Evolutionary conservation across 2,888 invertebrate genomes (phyloP).

Genomic region (Xestia ashworthii): DNA sequence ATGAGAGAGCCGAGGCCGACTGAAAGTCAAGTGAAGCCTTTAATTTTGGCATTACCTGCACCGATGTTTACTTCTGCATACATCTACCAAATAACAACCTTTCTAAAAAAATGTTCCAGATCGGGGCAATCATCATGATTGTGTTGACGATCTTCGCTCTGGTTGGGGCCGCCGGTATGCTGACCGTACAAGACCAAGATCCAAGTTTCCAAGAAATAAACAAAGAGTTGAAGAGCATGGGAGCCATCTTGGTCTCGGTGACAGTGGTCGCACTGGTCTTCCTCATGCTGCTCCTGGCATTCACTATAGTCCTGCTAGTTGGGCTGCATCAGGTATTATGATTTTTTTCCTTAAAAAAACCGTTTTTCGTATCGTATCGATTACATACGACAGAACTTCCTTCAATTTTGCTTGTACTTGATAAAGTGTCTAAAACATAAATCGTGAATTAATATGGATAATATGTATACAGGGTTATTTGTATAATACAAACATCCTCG

Average conservation of each 20-base stretch:
- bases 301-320: constrained; percentile 61
- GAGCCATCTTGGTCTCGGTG: constrained; percentile 1
- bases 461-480: too few relatives aligned
- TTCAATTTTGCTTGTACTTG: too few relatives aligned
- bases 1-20: background rate
- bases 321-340: constrained; percentile 67
- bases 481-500: too few relatives aligned
- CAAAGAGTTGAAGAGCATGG: fast-evolving
- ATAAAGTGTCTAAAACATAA: too few relatives aligned
- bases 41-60: background rate
- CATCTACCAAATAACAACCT: background rate
- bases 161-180: constrained; percentile 16
- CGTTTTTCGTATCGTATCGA: too few relatives aligned
- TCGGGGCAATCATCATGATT: constrained; percentile 48
- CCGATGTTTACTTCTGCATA: background rate
- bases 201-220: too few relatives aligned
- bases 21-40: background rate
- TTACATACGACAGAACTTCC: too few relatives aligned
- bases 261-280: constrained; percentile 34
- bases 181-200: constrained; percentile 8
- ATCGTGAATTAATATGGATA: too few relatives aligned
- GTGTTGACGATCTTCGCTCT: constrained; percentile 40
- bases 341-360: too few relatives aligned
- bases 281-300: constrained; percentile 54
- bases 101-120: constrained; percentile 50